Conservation (phyloP, 2,888 invertebrate species). For the Ornithoptera alexandrae region DNA sequence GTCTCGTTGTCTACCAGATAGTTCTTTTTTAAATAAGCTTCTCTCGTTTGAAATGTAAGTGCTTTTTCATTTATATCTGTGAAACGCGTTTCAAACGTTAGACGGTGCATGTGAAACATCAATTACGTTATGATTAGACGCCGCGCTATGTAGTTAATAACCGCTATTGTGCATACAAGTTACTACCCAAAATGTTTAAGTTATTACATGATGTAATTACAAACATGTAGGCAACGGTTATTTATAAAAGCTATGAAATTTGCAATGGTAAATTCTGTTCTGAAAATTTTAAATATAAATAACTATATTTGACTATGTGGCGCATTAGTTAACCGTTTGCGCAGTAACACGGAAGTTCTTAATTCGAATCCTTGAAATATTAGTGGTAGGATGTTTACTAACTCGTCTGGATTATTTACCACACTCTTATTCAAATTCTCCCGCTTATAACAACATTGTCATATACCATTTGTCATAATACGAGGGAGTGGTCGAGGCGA, state of each 20-base stretch:
- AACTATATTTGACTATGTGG: too few relatives aligned
- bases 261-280: not conserved
- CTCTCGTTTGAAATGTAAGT: constrained; percentile 90
- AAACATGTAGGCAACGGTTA: constrained; percentile 22
- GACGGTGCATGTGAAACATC: constrained; percentile 18
- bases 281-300: not conserved
- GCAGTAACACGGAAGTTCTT: too few relatives aligned
- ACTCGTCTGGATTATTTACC: not conserved
- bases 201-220: constrained; percentile 30
- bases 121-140: constrained; percentile 28
- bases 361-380: too few relatives aligned
- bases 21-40: constrained; percentile 89
- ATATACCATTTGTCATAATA: too few relatives aligned
- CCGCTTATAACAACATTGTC: too few relatives aligned
- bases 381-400: too few relatives aligned
- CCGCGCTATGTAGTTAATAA: constrained; percentile 31
- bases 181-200: constrained; percentile 29
- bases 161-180: constrained; percentile 30
- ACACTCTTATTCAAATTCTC: not conserved
- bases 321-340: too few relatives aligned
- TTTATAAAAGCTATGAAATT: constrained; percentile 23
- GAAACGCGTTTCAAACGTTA: constrained; percentile 16
- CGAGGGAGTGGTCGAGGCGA: too few relatives aligned
- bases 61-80: constrained; percentile 94
- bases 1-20: constrained; percentile 85